Evolutionary conservation across 1,140 invertebrate species (phyloP).

Genomic region (Drosophila miranda): DNA sequence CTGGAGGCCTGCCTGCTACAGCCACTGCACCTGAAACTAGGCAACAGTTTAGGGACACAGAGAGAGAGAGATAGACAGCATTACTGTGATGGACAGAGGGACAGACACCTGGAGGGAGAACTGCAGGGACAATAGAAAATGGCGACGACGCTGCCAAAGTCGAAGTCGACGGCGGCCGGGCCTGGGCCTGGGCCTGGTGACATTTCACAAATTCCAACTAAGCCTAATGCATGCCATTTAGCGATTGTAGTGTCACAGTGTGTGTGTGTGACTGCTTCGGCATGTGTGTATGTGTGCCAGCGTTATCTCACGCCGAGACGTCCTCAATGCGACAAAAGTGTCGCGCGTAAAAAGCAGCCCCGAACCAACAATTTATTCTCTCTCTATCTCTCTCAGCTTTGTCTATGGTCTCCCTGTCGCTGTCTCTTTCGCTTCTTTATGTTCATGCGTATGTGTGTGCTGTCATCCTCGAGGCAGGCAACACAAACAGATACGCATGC

Average conservation of each 20-base stretch:
- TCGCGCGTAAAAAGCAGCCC: conserved; percentile 27
- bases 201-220: conserved; percentile 48
- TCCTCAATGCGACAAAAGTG: conserved; percentile 37
- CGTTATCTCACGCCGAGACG: conserved; percentile 1
- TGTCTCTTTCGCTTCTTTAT: conserved; percentile 4
- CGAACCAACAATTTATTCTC: conserved; percentile 22
- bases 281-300: conserved; percentile 3
- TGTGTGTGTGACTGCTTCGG: conserved; percentile 22
- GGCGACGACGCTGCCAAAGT: not conserved
- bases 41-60: conserved; percentile 22
- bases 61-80: conserved; percentile 1
- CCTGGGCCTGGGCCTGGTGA: conserved; percentile 4
- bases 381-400: conserved; percentile 30
- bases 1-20: not conserved
- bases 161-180: not conserved
- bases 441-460: conserved; percentile 3
- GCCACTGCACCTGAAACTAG: conserved; percentile 24
- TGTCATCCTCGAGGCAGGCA: conserved; percentile 3
- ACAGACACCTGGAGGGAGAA: not conserved
- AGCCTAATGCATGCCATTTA: conserved; percentile 56
- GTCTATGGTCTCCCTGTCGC: conserved; percentile 14
- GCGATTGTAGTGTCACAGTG: conserved; percentile 13
- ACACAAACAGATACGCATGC: conserved; percentile 1
- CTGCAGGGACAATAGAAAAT: not conserved
- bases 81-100: too few relatives aligned